These are phyloP conservation scores for Drosophila navojoa DNA, from an alignment of 1,140 invertebrate genomes.

Conservation along the genomic window DNA sequence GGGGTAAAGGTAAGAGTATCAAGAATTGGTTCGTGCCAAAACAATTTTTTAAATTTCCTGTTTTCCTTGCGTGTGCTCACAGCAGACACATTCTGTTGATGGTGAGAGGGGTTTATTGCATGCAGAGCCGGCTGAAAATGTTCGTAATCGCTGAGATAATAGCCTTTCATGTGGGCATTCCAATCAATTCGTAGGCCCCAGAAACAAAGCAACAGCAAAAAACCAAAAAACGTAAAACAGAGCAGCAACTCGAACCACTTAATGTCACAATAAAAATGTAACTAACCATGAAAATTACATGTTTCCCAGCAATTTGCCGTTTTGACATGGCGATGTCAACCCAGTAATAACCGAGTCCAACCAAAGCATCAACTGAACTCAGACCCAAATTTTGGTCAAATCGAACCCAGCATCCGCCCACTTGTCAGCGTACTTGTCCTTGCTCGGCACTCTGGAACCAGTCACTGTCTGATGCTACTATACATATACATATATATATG, in stretches of 20 bases:
- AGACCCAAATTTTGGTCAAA: slow-evolving; percentile 12
- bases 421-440: slow-evolving; percentile 45
- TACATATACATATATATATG: not conserved
- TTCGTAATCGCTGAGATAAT: slow-evolving; percentile 55
- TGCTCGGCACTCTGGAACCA: slow-evolving; percentile 22
- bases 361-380: slow-evolving; percentile 9
- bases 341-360: not conserved
- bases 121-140: slow-evolving; percentile 9
- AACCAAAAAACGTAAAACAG: slow-evolving; percentile 4
- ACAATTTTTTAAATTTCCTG: not conserved
- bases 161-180: slow-evolving; percentile 67
- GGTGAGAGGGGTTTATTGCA: not conserved
- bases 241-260: slow-evolving; percentile 60
- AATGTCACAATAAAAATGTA: slow-evolving; percentile 82
- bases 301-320: slow-evolving; percentile 79
- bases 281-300: slow-evolving; percentile 82
- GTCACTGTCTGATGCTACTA: slow-evolving; percentile 18
- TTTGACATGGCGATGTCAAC: slow-evolving; percentile 65
- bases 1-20: not conserved
- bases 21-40: not conserved
- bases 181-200: slow-evolving; percentile 71
- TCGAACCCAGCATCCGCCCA: slow-evolving; percentile 20
- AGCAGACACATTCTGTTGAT: not conserved
- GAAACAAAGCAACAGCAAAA: not conserved
- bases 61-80: slow-evolving; percentile 8